Base-by-base conservation (phyloP, 1,140 invertebrate genomes). In the Drosophila dunni region DNA sequence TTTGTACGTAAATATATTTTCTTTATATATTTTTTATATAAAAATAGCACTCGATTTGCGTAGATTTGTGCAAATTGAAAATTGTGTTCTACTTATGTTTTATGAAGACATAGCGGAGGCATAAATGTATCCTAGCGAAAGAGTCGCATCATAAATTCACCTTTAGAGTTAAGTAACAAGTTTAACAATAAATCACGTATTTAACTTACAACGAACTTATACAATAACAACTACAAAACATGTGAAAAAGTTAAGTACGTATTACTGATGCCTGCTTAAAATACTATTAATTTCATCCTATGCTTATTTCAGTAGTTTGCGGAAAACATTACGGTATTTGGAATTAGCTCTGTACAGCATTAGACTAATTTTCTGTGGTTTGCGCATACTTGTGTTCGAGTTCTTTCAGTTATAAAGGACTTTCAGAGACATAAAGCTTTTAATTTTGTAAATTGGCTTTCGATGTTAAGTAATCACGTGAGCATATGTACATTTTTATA, bases 261-360 rank as follows among this genome's bases (percentile, higher is more conserved):
- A 63, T 54, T 40, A 64, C 51, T 50, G 54, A 77, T 88, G 68
- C 79, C 74, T 54, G 48, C 34, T 73, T 70, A 84, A 89, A 88
- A 89, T 88, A 89, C 79, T 83, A 83, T 88, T 46, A 83, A 68
- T 88, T 88, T 65, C 46, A 79, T 67, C 68, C 63, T 9, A 56
- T 60, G 66, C 50, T 45, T 69, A 58, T 50, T 68, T 56, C 9
- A 17, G 15, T 20, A 38, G 11, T 42, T 56, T 40, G 11, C n/a
- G n/a, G 7, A 42, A 42, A 4, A 11, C 10, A 2, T 13, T 42
- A 42, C 40, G 40, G 11, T 42, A 42, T 42, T 38, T 38, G 36
- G 7, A 9, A 38, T 38, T 10, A 38, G 10, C 11, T 51, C 8
- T 33, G 48, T 10, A n/a, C 29, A 33, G 33, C 7, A 34, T 34